Evolutionary conservation across 1,140 invertebrate species (phyloP).

Genomic region (Copidosoma floridanum): DNA sequence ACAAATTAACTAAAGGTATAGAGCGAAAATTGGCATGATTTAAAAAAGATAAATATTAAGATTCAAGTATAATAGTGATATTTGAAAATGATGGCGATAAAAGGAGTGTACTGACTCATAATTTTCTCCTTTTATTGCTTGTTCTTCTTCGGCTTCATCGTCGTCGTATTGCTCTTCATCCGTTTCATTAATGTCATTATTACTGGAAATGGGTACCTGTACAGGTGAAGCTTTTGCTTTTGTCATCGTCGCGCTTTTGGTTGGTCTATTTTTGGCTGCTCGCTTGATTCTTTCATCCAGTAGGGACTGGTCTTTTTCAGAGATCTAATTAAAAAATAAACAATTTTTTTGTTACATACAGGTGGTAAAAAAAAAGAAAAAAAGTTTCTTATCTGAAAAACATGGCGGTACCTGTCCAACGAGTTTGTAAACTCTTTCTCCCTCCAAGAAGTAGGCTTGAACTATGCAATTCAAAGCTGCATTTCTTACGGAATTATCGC

Average conservation of each 20-base stretch:
- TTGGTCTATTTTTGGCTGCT: constrained; percentile 68
- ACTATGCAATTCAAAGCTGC: constrained; percentile 94
- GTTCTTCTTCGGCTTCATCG: constrained; percentile 42
- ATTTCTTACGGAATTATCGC: constrained; percentile 94
- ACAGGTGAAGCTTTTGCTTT: constrained; percentile 43
- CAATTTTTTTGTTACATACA: too few species aligned
- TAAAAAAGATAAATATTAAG: too few species aligned
- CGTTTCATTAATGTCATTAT: constrained; percentile 36
- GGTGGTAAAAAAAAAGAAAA: neutral
- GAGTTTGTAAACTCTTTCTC: constrained; percentile 87
- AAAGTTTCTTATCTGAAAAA: neutral
- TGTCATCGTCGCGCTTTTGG: constrained; percentile 52
- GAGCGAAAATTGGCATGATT: too few species aligned
- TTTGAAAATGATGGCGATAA: too few species aligned
- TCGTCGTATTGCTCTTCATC: constrained; percentile 49
- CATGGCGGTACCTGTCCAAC: constrained; percentile 72
- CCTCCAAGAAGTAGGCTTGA: constrained; percentile 85
- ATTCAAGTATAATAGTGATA: too few species aligned
- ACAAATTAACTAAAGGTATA: too few species aligned
- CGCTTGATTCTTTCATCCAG: constrained; percentile 94
- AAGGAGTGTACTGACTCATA: constrained; percentile 42
- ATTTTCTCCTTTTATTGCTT: constrained; percentile 36
- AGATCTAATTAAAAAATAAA: constrained; percentile 65
- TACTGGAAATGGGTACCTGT: constrained; percentile 29
- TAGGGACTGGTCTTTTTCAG: constrained; percentile 90